Evolutionary conservation across 2,113 vertebrate genomes (phyloP).

Genomic region (Deroptyus accipitrinus): DNA sequence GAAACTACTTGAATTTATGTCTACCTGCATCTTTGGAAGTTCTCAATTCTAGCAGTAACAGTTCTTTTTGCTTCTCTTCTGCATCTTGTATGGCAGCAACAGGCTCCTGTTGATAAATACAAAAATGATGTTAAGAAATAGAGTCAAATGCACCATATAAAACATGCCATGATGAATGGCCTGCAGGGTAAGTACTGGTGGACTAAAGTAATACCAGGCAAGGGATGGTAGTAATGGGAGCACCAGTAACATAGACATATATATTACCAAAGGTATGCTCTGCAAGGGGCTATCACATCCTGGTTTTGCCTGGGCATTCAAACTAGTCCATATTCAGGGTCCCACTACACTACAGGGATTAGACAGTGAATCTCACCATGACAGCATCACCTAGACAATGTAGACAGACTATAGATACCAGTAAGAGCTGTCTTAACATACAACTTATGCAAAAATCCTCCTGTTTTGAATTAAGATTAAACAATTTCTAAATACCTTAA

Average conservation of each 20-base stretch:
- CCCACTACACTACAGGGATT: background rate
- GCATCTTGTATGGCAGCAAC: slow-evolving; percentile 65
- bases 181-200: background rate
- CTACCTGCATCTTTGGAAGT: slow-evolving; percentile 74
- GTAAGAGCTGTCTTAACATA: background rate
- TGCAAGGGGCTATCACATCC: background rate
- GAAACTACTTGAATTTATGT: background rate
- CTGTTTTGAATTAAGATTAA: background rate
- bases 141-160: background rate
- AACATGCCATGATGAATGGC: background rate
- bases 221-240: background rate
- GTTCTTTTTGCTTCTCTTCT: slow-evolving; percentile 72
- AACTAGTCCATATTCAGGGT: background rate
- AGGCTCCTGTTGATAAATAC: slow-evolving; percentile 45
- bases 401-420: background rate
- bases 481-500: background rate
- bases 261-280: background rate
- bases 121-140: background rate
- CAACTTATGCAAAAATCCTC: background rate
- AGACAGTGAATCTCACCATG: background rate
- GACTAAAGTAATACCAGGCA: background rate
- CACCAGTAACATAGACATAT: background rate
- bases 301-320: background rate
- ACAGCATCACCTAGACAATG: background rate
- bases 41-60: slow-evolving; percentile 71